A percentile compares a stretch with the other conserved stretches of the same genome.
Conservation (phyloP, 2,113 vertebrate genomes). For the Dinomys branickii region DNA sequence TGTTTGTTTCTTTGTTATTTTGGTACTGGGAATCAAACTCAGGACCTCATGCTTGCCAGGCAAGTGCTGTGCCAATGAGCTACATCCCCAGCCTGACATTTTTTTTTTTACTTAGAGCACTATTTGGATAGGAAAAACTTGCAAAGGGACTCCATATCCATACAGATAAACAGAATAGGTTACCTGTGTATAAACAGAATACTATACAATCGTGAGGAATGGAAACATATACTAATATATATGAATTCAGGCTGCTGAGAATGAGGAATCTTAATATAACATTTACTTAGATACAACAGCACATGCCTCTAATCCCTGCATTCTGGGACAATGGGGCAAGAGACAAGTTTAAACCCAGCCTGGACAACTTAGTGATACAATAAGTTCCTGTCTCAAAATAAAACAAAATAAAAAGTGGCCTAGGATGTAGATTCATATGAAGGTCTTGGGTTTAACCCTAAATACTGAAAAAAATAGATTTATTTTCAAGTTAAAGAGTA, state of each 20-base stretch:
- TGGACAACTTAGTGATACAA: not conserved
- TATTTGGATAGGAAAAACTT: not conserved
- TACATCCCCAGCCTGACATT: too few species aligned
- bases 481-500: constrained; percentile 35
- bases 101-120: not conserved
- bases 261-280: constrained; percentile 12
- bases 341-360: not conserved
- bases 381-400: not conserved
- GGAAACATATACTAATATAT: not conserved
- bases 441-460: not conserved
- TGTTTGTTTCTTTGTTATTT: too few species aligned
- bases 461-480: not conserved
- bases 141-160: not conserved
- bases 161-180: not conserved
- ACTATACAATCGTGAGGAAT: not conserved
- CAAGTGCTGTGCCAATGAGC: too few species aligned
- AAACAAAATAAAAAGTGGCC: not conserved
- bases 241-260: fast-evolving
- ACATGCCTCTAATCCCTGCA: not conserved
- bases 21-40: too few species aligned
- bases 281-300: too few species aligned
- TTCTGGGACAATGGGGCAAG: not conserved
- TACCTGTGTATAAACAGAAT: not conserved
- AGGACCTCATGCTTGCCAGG: too few species aligned
- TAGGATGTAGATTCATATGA: not conserved